A percentile compares a stretch with the other conserved stretches of the same genome.
These are phyloP conservation scores for Pardosa pseudoannulata DNA, from an alignment of 2,888 invertebrate genomes.

Conservation along the genomic window DNA sequence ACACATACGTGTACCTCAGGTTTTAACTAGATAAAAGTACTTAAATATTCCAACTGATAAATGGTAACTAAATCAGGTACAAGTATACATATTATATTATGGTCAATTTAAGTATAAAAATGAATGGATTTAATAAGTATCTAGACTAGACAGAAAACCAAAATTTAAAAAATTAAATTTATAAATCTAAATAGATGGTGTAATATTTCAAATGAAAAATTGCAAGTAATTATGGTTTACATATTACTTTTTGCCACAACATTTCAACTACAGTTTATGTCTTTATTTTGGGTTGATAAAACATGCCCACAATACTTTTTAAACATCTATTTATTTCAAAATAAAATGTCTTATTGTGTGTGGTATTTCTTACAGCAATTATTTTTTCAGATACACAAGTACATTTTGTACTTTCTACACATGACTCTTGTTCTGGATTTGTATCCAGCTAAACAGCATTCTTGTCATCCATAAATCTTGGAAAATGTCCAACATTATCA, in stretches of 20 bases:
- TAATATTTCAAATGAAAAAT: too few species aligned
- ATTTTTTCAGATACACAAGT: constrained; percentile 3
- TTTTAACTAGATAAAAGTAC: not conserved
- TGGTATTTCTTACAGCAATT: constrained; percentile 15
- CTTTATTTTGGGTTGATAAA: not conserved
- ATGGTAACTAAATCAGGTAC: too few species aligned
- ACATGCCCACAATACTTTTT: not conserved
- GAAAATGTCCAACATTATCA: not conserved
- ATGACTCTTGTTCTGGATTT: not conserved
- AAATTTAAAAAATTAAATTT: too few species aligned
- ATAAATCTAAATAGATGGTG: too few species aligned
- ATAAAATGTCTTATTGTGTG: not conserved
- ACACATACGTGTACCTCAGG: not conserved
- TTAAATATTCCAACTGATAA: not conserved
- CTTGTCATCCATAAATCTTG: not conserved
- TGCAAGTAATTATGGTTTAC: too few species aligned
- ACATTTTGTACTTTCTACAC: not conserved
- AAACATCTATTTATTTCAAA: not conserved
- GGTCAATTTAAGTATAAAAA: too few species aligned
- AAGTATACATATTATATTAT: too few species aligned
- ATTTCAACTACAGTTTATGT: not conserved
- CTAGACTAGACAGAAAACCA: too few species aligned
- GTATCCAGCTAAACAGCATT: not conserved
- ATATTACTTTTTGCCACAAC: too few species aligned
- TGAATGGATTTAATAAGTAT: too few species aligned